Conservation (phyloP, 2,797 vertebrate species). For the Orientallactaga sibirica region DNA sequence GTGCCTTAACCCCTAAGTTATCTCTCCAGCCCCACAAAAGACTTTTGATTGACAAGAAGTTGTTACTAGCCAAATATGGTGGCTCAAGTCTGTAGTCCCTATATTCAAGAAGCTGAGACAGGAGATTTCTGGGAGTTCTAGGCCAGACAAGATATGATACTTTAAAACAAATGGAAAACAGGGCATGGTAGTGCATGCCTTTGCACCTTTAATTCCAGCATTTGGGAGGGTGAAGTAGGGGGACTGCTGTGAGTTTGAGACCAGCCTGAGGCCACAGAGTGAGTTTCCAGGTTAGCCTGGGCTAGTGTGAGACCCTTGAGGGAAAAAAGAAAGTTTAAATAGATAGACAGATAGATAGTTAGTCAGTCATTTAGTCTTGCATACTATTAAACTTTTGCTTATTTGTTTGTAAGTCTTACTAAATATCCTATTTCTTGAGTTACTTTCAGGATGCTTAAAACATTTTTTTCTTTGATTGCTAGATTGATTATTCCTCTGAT, state of each 20-base stretch:
- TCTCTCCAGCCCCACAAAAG: no score
- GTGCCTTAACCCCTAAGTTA: no score
- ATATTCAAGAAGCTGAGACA: no score
- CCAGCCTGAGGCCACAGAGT: not conserved
- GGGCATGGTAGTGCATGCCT: no score
- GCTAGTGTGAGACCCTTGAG: not conserved
- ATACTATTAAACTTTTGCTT: not conserved
- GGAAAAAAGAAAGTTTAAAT: no score
- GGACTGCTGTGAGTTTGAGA: not conserved
- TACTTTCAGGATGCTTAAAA: not conserved
- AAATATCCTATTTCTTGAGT: not conserved
- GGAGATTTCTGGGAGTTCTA: no score
- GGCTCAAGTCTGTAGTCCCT: no score
- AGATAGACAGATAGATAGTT: no score
- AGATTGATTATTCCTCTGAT: slow-evolving; percentile 29
- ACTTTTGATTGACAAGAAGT: no score
- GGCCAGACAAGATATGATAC: no score
- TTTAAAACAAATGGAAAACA: no score
- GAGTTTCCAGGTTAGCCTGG: not conserved
- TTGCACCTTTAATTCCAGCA: not conserved
- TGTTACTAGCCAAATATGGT: not conserved
- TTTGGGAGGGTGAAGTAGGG: not conserved
- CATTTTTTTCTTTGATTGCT: not conserved
- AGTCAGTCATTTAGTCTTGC: not conserved
- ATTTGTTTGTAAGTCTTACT: slow-evolving; percentile 11